A percentile compares a stretch with the other conserved stretches of the same genome.
Conservation (phyloP, 2,888 invertebrate genomes). For the Nesidiocoris tenuis region DNA sequence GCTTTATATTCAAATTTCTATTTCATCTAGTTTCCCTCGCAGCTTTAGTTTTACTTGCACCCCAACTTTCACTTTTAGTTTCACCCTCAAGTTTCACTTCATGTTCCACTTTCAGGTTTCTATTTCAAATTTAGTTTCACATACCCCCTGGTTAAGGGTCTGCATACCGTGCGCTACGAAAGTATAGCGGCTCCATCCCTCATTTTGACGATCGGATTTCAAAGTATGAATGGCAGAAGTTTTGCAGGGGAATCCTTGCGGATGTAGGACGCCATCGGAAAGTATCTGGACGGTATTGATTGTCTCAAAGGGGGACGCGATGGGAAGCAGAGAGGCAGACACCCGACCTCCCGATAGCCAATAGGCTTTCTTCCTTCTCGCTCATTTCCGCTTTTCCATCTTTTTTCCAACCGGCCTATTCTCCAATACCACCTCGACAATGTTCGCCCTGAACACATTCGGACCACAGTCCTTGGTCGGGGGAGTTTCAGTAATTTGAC, state of each 20-base stretch:
- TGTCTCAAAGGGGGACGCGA: conserved; percentile 15
- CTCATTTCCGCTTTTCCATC: neutral
- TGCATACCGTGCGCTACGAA: no score
- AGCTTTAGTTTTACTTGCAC: no score
- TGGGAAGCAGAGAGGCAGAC: neutral
- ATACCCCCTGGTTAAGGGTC: no score
- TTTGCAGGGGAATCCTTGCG: neutral
- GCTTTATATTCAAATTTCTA: no score
- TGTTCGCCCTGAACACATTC: neutral
- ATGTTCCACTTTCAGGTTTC: no score
- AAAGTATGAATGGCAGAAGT: neutral
- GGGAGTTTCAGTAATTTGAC: conserved; percentile 23
- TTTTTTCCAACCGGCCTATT: neutral
- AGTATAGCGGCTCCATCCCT: no score
- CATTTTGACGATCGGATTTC: no score
- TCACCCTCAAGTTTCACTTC: no score
- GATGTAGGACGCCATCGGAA: conserved; percentile 8
- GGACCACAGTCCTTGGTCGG: conserved; percentile 11
- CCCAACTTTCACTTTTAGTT: no score
- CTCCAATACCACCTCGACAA: neutral
- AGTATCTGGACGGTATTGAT: conserved; percentile 35
- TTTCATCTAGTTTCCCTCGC: no score
- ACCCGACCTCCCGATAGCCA: conserved; percentile 20
- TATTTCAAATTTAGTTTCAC: no score
- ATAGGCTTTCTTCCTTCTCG: conserved; percentile 18